Percentiles rank a stretch among this genome's conserved stretches.
Conservation (phyloP, 2,797 vertebrate genomes). For the Ceryle rudis region DNA sequence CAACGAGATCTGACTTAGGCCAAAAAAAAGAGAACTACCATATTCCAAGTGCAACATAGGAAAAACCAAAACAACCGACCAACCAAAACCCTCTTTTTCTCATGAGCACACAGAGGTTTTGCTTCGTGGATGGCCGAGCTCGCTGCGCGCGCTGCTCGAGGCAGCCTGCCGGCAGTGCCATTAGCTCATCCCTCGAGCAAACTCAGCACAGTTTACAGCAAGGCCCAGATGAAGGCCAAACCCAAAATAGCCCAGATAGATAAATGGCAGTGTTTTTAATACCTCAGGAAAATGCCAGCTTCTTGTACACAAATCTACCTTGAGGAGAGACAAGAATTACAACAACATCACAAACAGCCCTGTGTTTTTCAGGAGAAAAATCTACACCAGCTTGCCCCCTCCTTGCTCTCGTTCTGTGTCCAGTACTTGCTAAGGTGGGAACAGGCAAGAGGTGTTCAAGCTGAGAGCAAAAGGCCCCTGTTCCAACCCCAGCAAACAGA, state of each 20-base stretch:
- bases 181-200: neutral
- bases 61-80: neutral
- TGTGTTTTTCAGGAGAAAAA: neutral
- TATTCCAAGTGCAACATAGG: neutral
- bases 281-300: neutral
- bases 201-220: neutral
- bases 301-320: neutral
- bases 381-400: neutral
- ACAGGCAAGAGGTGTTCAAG: neutral
- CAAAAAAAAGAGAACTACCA: neutral
- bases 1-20: neutral
- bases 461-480: neutral
- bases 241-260: neutral
- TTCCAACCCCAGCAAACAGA: neutral
- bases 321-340: neutral
- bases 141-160: neutral
- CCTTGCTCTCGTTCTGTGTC: fast-evolving
- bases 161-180: neutral
- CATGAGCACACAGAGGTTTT: neutral
- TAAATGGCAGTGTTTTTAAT: neutral
- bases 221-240: neutral
- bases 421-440: neutral
- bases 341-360: fast-evolving
- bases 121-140: neutral
- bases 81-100: neutral